These are phyloP conservation scores for Drosophila kohkoa DNA, from an alignment of 1,140 invertebrate species.

Conservation along the genomic window DNA sequence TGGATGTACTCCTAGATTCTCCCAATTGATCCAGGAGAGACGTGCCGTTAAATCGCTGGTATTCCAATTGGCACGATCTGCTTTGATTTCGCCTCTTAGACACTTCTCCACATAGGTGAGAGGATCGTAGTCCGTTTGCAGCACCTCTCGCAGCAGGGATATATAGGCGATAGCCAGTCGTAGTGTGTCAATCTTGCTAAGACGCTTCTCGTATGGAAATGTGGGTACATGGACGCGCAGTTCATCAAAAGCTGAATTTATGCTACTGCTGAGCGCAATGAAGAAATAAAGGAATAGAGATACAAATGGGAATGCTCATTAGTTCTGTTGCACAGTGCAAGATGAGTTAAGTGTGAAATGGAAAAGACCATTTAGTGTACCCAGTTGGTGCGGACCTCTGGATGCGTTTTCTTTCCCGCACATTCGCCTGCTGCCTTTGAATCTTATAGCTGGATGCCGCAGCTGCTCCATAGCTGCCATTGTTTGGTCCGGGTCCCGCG, in stretches of 20 bases:
- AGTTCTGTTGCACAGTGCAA: constrained; percentile 19
- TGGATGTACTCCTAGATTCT: constrained; percentile 97
- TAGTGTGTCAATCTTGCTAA: constrained; percentile 99
- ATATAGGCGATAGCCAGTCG: constrained; percentile 98
- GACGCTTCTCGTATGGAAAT: constrained; percentile 98
- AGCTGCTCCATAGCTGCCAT: constrained; percentile 75
- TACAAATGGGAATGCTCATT: constrained; percentile 42
- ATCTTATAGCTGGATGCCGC: constrained; percentile 92
- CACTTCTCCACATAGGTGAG: constrained; percentile 97
- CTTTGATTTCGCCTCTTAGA: constrained; percentile 94
- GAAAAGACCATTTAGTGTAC: constrained; percentile 86
- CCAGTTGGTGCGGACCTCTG: constrained; percentile 95
- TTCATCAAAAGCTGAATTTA: constrained; percentile 99
- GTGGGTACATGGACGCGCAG: constrained; percentile 97
- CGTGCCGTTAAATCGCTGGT: constrained; percentile 98
- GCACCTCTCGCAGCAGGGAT: constrained; percentile 94
- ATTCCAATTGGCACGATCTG: constrained; percentile 96
- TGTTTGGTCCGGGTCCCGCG: constrained; percentile 27
- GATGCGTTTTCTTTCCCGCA: constrained; percentile 97
- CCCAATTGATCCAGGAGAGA: constrained; percentile 99
- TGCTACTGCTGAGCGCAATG: constrained; percentile 91
- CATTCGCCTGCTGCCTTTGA: constrained; percentile 95
- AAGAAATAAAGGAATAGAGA: not conserved
- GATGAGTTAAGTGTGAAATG: constrained; percentile 63
- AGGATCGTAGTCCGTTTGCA: constrained; percentile 96